A percentile compares a stretch with the other conserved stretches of the same genome.
Evolutionary conservation across 2,797 vertebrate genomes (phyloP).

Genomic region (Sphenopsis melanotis): DNA sequence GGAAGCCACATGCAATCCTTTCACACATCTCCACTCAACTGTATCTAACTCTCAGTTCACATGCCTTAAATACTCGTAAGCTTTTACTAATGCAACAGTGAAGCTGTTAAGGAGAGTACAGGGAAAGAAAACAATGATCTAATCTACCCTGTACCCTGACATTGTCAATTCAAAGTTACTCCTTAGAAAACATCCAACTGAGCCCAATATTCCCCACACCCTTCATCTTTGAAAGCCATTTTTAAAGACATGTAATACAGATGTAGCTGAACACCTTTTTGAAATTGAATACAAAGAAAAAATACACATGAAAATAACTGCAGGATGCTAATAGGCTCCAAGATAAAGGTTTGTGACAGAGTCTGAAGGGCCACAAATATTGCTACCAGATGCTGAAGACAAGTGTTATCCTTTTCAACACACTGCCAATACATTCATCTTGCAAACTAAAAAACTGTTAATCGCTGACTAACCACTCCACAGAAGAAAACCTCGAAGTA

Average conservation of each 20-base stretch:
- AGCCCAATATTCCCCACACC: neutral
- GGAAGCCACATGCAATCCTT: neutral
- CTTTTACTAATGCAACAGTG: neutral
- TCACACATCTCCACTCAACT: neutral
- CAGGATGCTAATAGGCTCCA: neutral
- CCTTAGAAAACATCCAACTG: neutral
- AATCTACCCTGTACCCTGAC: neutral
- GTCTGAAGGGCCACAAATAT: neutral
- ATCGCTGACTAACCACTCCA: neutral
- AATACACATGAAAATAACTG: neutral
- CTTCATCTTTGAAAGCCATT: neutral
- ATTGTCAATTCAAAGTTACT: neutral
- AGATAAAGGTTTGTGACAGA: neutral
- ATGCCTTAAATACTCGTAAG: neutral
- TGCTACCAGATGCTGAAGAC: neutral
- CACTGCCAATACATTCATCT: accelerated
- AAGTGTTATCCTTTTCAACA: neutral
- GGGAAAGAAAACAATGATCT: neutral
- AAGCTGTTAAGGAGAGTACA: neutral
- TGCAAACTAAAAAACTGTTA: neutral
- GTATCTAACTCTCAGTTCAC: neutral
- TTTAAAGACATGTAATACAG: neutral
- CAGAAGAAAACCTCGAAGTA: neutral
- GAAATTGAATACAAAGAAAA: neutral
- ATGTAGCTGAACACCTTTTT: neutral